Evolutionary conservation across 2,113 vertebrate genomes (phyloP).

Genomic region (Limanda limanda): DNA sequence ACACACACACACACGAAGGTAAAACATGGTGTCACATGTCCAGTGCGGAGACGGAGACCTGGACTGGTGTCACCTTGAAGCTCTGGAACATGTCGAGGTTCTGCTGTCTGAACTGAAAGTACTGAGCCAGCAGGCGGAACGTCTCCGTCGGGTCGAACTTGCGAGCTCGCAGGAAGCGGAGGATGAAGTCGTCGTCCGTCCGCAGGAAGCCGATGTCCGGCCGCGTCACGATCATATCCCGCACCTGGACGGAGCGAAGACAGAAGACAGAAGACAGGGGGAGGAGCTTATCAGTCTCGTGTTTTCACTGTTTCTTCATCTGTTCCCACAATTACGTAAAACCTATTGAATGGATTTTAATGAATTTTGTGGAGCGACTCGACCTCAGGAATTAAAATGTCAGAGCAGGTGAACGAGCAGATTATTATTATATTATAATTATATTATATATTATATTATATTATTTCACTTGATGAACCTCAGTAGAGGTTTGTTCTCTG

Average conservation of each 20-base stretch:
- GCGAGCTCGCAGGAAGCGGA: constrained; percentile 94
- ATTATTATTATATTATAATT: too few species aligned
- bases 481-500: too few species aligned
- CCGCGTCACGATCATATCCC: constrained; percentile 98
- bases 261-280: not conserved
- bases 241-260: constrained; percentile 47
- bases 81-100: constrained; percentile 99
- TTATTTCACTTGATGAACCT: too few species aligned
- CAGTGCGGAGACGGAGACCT: too few species aligned
- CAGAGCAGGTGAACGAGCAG: too few species aligned
- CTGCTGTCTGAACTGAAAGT: constrained; percentile 98
- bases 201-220: constrained; percentile 98
- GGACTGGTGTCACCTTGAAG: constrained; percentile 86
- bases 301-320: too few species aligned
- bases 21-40: too few species aligned
- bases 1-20: not conserved
- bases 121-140: constrained; percentile 96
- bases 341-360: too few species aligned
- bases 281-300: too few species aligned
- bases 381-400: not conserved
- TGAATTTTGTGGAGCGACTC: not conserved
- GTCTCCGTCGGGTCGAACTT: constrained; percentile 98
- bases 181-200: constrained; percentile 98
- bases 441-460: too few species aligned
- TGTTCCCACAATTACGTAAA: too few species aligned